Conservation (phyloP, 2,797 vertebrate species). For the Octomys mimax region DNA sequence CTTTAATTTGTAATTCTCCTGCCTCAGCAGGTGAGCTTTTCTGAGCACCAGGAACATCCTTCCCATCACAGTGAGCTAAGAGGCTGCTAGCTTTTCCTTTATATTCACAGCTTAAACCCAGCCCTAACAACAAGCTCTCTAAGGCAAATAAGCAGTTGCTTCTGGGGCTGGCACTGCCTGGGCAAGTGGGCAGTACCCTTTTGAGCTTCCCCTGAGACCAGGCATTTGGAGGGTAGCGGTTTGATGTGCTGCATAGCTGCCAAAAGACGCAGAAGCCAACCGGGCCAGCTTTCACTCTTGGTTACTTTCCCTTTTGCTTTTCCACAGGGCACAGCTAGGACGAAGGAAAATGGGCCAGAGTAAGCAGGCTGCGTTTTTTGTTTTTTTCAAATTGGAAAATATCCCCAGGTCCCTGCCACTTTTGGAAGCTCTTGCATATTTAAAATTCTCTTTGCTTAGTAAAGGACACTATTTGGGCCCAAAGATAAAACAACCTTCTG, state of each 20-base stretch:
- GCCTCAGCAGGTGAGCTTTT: background rate
- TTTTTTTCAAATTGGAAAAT: background rate
- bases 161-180: background rate
- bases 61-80: background rate
- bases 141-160: background rate
- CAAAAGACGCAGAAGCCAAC: slow-evolving; percentile 35
- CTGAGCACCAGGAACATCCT: background rate
- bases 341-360: background rate
- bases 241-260: background rate
- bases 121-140: background rate
- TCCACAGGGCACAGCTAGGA: background rate
- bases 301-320: slow-evolving; percentile 51
- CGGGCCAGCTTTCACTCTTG: background rate
- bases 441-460: slow-evolving; percentile 4
- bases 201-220: background rate
- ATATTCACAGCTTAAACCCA: slow-evolving; percentile 33
- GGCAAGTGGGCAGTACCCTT: background rate
- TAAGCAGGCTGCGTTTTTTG: background rate
- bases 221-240: background rate
- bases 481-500: background rate
- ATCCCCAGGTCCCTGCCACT: background rate
- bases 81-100: background rate
- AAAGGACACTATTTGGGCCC: background rate
- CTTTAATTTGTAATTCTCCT: background rate
- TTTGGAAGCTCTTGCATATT: background rate